Percentiles rank a stretch among this genome's conserved stretches.
phyloP scores from a whole-genome alignment of 2,113 vertebrate species.

The Anhinga anhinga region DNA sequence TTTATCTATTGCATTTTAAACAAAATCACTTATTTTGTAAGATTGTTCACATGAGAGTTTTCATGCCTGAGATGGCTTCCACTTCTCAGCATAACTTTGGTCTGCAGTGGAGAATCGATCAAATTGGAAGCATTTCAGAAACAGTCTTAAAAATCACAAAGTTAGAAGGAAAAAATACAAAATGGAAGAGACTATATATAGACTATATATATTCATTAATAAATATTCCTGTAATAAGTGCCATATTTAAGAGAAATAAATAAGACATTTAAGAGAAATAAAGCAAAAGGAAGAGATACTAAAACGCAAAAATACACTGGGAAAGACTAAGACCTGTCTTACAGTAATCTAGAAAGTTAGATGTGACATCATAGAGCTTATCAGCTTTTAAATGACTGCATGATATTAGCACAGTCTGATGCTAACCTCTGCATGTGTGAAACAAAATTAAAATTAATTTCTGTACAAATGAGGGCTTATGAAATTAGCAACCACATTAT shows the following conservation, averaged over 20 bases:
- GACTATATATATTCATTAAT: background rate
- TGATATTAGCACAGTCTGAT: background rate
- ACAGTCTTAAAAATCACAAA: background rate
- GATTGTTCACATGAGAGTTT: background rate
- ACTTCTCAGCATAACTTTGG: background rate
- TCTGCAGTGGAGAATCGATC: rapidly evolving
- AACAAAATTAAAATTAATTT: background rate
- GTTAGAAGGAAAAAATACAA: background rate
- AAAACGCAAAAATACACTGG: background rate
- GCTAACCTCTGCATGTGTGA: background rate
- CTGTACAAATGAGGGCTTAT: background rate
- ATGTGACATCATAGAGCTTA: background rate
- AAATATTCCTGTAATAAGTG: background rate
- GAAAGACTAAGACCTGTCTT: background rate
- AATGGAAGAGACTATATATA: background rate
- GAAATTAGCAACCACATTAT: background rate
- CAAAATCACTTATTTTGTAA: background rate
- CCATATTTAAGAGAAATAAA: background rate
- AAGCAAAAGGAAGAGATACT: background rate
- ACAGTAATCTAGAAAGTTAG: background rate
- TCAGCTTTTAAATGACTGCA: background rate
- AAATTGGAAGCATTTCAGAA: background rate
- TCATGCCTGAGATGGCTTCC: background rate
- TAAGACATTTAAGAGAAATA: background rate
- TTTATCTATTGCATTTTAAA: background rate